Base-by-base conservation (phyloP, 2,797 vertebrate genomes). In the Lithobates sylvaticus region DNA sequence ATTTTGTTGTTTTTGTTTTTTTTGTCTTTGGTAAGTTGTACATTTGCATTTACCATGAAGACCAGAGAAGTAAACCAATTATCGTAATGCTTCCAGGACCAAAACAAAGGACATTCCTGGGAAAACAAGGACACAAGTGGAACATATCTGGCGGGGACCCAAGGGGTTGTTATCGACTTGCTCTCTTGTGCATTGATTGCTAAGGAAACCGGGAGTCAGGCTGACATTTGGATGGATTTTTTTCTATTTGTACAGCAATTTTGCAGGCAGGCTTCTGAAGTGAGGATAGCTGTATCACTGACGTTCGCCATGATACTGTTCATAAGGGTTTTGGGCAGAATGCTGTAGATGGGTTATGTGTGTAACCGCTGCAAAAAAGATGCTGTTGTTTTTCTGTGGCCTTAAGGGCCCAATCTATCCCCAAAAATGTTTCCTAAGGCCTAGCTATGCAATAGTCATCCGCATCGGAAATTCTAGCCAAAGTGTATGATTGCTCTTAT, bases 181-280 rank as follows among this genome's bases (percentile, higher is more conserved):
- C 29, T 80, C 65, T 69, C 67, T 44, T 16, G 29, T 23, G 68
- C 68, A 23, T 12, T 23, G 64, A 58, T 61, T 78, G 75, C 21
- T 78, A 32, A 18, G 42, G 54, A 47, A 23, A 68, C 44, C 15
- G 2, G 67, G 68, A 73, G 75, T 84, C 76, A 78, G n/a, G 27
- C n/a, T 84, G 83, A 84, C 83, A 78, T 78, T 72, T 70, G 83
- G 67, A 76, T 54, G 29, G 50, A 65, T 78, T 72, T 9, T 74
- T 9, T 74, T 58, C 47, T 71, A 23, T 69, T 84, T 78, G 75
- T 71, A 70, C 64, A 84, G 83, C 65, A 77, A 70, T 84, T 70
- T 78, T 21, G 26, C 73, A 29, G 44, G 12, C 68, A 12, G 21
- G 69, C 69, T 61, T 18, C 16, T 10, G 68, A 3, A 16, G 26